These are phyloP conservation scores for Cabera pusaria DNA, from an alignment of 2,888 invertebrate genomes.

Conservation along the genomic window DNA sequence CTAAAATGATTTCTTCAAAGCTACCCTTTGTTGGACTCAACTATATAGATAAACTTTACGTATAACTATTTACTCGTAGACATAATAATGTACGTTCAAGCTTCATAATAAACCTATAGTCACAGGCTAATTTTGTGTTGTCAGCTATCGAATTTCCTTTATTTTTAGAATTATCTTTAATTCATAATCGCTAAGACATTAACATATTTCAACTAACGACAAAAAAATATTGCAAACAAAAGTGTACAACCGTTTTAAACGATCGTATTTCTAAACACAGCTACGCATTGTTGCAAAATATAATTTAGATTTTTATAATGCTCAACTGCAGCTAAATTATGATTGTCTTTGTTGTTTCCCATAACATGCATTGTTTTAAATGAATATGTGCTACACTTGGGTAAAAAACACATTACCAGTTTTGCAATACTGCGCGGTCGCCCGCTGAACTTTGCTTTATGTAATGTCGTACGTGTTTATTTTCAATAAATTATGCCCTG, in stretches of 20 bases:
- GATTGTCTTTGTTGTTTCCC: constrained; percentile 59
- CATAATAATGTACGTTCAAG: no score
- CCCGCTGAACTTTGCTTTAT: constrained; percentile 30
- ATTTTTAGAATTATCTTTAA: no score
- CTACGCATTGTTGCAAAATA: constrained; percentile 55
- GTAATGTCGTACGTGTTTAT: constrained; percentile 29
- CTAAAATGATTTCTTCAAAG: no score
- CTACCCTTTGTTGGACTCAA: no score
- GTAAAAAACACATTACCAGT: constrained; percentile 61
- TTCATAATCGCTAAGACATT: no score
- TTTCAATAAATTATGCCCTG: constrained; percentile 36
- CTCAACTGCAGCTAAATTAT: constrained; percentile 51
- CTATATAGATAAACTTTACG: no score
- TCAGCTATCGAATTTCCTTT: no score
- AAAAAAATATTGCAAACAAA: no score
- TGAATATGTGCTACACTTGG: constrained; percentile 57
- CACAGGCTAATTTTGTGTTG: no score
- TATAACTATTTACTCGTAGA: no score
- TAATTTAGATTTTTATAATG: constrained; percentile 50
- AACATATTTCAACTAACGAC: no score
- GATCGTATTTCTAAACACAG: constrained; percentile 27
- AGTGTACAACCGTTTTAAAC: constrained; percentile 14
- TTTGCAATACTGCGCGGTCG: constrained; percentile 51
- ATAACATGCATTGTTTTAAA: constrained; percentile 63
- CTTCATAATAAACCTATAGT: no score